Evolutionary conservation across 2,113 vertebrate species (phyloP).

Genomic region (Propithecus coquereli): DNA sequence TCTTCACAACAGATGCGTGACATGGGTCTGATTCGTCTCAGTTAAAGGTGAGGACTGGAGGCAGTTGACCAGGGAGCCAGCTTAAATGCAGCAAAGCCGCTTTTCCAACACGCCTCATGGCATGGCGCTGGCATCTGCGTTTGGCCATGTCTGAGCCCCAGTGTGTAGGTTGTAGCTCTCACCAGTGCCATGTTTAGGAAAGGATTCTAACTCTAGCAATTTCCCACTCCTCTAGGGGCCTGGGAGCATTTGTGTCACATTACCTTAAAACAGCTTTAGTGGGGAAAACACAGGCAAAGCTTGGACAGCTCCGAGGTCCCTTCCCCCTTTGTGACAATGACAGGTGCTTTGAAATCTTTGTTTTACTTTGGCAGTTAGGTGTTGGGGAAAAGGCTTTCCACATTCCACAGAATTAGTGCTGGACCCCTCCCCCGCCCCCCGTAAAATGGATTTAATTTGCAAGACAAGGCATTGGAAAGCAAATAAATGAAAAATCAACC

Average conservation of each 20-base stretch:
- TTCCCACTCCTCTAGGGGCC: rapidly evolving
- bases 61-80: rapidly evolving
- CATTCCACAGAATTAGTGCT: background rate
- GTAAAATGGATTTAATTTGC: background rate
- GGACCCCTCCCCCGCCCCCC: background rate
- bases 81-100: rapidly evolving
- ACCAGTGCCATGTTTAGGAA: rapidly evolving
- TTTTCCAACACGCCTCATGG: rapidly evolving
- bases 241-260: rapidly evolving
- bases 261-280: too few species aligned
- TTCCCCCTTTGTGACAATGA: background rate
- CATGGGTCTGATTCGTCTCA: rapidly evolving
- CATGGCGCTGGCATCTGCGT: rapidly evolving
- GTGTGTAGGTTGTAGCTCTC: background rate
- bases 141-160: background rate
- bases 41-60: background rate
- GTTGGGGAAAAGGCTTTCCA: background rate
- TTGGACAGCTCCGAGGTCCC: too few species aligned
- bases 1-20: background rate
- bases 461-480: background rate
- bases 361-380: background rate
- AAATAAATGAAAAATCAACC: background rate
- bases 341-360: background rate
- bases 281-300: too few species aligned
- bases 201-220: background rate